These are phyloP conservation scores for Drosophila orena DNA, from an alignment of 1,140 invertebrate genomes.

Conservation along the genomic window DNA sequence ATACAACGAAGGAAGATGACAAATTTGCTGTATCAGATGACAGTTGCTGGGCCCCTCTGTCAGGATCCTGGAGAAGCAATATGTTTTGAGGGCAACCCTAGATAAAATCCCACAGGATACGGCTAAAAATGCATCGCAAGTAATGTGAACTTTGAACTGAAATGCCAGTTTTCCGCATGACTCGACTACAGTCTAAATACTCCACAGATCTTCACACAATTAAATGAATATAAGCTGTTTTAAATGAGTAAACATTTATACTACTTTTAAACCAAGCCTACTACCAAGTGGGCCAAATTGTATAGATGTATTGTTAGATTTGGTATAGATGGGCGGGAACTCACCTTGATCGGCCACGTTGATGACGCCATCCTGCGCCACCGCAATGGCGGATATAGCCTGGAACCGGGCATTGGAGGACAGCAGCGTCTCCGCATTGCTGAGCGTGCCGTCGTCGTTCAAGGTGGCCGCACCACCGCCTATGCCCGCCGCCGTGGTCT, in stretches of 20 bases:
- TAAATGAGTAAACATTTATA: no score
- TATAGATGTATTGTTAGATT: no score
- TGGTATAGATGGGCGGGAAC: constrained; percentile 32
- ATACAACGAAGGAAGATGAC: constrained; percentile 11
- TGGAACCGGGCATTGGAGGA: constrained; percentile 96
- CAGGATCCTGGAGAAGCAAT: constrained; percentile 6
- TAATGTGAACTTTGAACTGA: neutral
- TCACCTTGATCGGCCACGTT: constrained; percentile 97
- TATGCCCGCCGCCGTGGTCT: constrained; percentile 63
- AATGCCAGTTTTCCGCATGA: neutral
- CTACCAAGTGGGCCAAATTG: no score
- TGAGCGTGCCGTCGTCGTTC: constrained; percentile 88
- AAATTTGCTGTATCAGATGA: constrained; percentile 42
- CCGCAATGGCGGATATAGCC: constrained; percentile 95
- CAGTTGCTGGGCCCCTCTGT: constrained; percentile 19
- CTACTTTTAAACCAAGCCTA: no score
- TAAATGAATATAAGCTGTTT: neutral
- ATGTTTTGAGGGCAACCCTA: neutral
- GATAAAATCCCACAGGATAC: neutral
- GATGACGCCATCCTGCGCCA: constrained; percentile 96
- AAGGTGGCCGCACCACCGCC: constrained; percentile 73
- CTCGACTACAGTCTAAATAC: neutral
- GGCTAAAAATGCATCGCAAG: neutral
- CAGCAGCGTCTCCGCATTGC: constrained; percentile 92
- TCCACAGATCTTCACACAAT: neutral